phyloP scores from a whole-genome alignment of 2,113 vertebrate genomes.

The Mormyrus lacerda region DNA sequence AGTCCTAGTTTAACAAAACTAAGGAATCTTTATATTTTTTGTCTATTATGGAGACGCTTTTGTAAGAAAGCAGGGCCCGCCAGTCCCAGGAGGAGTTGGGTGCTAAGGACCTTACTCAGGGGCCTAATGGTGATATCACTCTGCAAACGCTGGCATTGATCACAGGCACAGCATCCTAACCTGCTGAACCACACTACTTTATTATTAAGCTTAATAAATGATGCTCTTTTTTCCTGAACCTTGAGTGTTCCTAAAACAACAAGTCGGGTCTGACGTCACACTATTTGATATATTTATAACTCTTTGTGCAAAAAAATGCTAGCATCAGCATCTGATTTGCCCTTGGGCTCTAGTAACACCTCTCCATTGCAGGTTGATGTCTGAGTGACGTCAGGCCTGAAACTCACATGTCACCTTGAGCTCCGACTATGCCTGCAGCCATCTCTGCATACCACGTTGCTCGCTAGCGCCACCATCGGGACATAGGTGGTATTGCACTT shows the following conservation, averaged over 20 bases:
- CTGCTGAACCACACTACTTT: background rate
- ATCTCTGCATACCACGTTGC: background rate
- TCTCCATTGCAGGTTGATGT: background rate
- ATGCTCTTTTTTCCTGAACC: background rate
- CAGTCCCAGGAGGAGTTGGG: background rate
- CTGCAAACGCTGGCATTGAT: background rate
- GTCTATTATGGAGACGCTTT: background rate
- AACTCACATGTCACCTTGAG: background rate
- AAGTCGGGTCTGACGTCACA: slow-evolving; percentile 50
- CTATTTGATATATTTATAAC: slow-evolving; percentile 16
- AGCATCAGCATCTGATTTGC: background rate
- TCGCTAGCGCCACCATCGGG: background rate
- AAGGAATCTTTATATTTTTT: background rate
- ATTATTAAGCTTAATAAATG: background rate
- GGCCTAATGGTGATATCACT: background rate
- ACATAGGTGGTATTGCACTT: background rate
- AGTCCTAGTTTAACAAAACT: background rate
- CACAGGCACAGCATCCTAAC: background rate
- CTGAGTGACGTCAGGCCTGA: background rate
- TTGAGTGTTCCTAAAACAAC: background rate
- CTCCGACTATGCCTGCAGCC: background rate
- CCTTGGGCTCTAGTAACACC: background rate
- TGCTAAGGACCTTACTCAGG: background rate
- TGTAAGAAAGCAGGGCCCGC: background rate
- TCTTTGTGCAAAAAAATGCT: background rate